Percentiles rank a stretch among this genome's conserved stretches.
phyloP scores from a whole-genome alignment of 2,888 invertebrate genomes.

The Brassicogethes aeneus region DNA sequence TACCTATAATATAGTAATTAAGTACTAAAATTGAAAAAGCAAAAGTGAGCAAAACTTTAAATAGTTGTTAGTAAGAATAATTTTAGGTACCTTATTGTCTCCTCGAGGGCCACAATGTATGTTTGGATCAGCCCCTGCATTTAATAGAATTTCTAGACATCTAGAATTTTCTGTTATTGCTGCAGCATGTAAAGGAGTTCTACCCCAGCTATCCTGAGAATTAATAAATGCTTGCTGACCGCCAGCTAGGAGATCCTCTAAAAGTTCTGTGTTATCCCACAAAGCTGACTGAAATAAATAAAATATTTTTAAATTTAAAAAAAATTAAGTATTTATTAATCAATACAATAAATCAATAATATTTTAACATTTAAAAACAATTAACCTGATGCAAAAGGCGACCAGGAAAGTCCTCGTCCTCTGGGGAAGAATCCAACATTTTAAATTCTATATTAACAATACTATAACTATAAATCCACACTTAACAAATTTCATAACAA shows the following conservation, averaged over 20 bases:
- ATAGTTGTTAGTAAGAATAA: too few species aligned
- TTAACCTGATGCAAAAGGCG: slow-evolving; percentile 65
- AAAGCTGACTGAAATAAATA: slow-evolving; percentile 56
- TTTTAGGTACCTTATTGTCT: slow-evolving; percentile 58
- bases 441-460: background rate
- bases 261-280: slow-evolving; percentile 80
- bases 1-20: too few species aligned
- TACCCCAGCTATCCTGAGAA: slow-evolving; percentile 63
- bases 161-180: slow-evolving; percentile 68
- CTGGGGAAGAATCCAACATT: slow-evolving; percentile 65
- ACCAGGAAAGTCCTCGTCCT: slow-evolving; percentile 72
- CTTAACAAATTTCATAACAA: background rate
- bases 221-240: slow-evolving; percentile 54
- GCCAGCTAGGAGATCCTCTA: slow-evolving; percentile 70
- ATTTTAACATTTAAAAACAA: slow-evolving; percentile 6
- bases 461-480: background rate
- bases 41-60: too few species aligned
- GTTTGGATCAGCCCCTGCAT: slow-evolving; percentile 63
- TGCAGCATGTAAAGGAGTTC: slow-evolving; percentile 75
- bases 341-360: too few species aligned
- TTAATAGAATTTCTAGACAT: slow-evolving; percentile 63
- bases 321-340: too few species aligned
- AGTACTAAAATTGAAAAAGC: too few species aligned
- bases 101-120: slow-evolving; percentile 58
- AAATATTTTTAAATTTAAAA: background rate